Base-by-base conservation (phyloP, 2,113 vertebrate species). In the Pionites leucogaster region DNA sequence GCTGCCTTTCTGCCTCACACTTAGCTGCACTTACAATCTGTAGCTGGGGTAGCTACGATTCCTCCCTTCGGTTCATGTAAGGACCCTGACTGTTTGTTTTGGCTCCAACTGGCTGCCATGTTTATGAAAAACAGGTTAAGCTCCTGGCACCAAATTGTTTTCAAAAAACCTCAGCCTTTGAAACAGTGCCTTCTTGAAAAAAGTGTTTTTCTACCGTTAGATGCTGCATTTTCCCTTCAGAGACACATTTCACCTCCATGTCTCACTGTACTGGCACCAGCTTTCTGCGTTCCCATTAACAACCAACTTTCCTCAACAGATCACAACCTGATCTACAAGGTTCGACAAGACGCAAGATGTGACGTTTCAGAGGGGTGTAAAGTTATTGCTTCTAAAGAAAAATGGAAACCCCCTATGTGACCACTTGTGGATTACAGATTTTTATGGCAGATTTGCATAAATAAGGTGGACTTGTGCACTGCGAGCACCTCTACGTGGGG, bases 111-210 rank as follows among this genome's bases (percentile, higher is more conserved):
- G 88, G 91, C 64, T 95, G 97, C 91, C 85, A 55, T 93, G 88
- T 98, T 98, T 98, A 98, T 98, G 97, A 98, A 98, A 98, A 98
- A 98, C 98, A 98, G 95, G 98, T 98, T 98, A 98, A 92, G 95
- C 94, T 98, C 96, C 96, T 98, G 98, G 98, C 98, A 98, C 96
- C 94, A 95, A 97, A 98, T 97, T 95, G 92, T 95, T 96, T 95
- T 93, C 86, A 83, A 83, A 94, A 95, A 87, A 33, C 67, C 93
- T 97, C 82, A 88, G 92, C 55, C 95, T 98, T 97, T 97, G 97
- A 98, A 96, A 97, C 65, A 76, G 65, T 86, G 83, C 82, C 75
- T 92, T 75, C 92, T 95, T 95, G 17, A 50, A 90, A 88, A 80
- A 91, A 82, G 53, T 78, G 79, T 59, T 96, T 96, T 92, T 60